phyloP scores from a whole-genome alignment of 2,888 invertebrate genomes.

The Drosophila formosana region DNA sequence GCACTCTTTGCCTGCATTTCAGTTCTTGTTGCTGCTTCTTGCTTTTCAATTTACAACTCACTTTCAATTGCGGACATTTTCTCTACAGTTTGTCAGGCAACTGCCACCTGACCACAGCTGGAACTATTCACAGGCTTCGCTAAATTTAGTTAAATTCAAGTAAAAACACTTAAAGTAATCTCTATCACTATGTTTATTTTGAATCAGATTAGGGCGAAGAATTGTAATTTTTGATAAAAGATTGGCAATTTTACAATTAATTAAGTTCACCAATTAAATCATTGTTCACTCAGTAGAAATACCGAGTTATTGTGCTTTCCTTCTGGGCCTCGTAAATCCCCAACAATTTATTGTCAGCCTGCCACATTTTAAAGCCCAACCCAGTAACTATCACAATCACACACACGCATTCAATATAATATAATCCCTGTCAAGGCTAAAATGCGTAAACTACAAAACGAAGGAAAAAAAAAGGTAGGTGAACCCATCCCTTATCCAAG shows the following conservation, averaged over 20 bases:
- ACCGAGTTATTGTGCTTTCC: neutral
- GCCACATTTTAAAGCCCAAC: conserved; percentile 30
- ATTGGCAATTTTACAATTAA: neutral
- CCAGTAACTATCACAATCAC: conserved; percentile 24
- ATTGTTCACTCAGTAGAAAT: too few relatives aligned
- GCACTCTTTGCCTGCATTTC: conserved; percentile 32
- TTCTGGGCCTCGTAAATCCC: neutral
- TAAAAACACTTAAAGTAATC: neutral
- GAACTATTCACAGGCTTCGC: conserved; percentile 37
- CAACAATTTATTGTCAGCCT: conserved; percentile 22
- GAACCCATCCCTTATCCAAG: conserved; percentile 12
- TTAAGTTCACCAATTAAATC: too few relatives aligned
- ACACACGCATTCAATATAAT: conserved; percentile 36
- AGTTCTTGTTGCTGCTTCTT: conserved; percentile 5
- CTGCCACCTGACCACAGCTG: conserved; percentile 34
- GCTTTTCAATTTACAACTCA: conserved; percentile 33
- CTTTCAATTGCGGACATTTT: conserved; percentile 12
- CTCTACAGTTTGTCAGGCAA: neutral
- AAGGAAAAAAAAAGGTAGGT: neutral
- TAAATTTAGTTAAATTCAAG: neutral
- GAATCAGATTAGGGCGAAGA: neutral
- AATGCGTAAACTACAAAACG: conserved; percentile 7
- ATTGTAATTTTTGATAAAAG: neutral
- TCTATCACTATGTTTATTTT: neutral
- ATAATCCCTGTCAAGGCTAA: conserved; percentile 7